phyloP scores from a whole-genome alignment of 2,113 vertebrate species.

The Oncorhynchus clarkii region DNA sequence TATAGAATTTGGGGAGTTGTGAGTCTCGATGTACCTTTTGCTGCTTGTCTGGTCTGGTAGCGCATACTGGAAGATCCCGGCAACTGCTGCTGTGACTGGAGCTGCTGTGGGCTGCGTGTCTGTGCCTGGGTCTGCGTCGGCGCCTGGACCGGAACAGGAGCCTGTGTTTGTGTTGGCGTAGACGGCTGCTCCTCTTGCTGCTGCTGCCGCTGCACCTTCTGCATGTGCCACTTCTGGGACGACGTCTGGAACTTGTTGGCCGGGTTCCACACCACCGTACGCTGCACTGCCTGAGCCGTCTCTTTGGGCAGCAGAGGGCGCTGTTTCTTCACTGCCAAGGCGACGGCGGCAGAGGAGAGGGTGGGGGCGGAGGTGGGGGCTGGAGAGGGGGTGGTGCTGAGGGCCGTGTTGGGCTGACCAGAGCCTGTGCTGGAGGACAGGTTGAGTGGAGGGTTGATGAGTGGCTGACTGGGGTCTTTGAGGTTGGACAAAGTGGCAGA shows the following conservation, averaged over 20 bases:
- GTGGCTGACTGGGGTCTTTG: conserved; percentile 75
- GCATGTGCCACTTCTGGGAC: conserved; percentile 95
- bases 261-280: conserved; percentile 90
- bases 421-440: conserved; percentile 61
- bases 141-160: conserved; percentile 17
- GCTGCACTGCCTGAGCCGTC: conserved; percentile 84
- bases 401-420: conserved; percentile 65
- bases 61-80: conserved; percentile 84
- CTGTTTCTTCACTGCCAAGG: conserved; percentile 87
- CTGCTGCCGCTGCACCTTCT: conserved; percentile 91
- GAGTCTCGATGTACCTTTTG: conserved; percentile 81
- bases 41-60: conserved; percentile 95
- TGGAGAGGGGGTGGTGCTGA: conserved; percentile 63
- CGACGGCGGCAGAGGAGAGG: conserved; percentile 56
- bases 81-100: conserved; percentile 49
- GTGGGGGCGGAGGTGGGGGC: conserved; percentile 65
- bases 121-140: conserved; percentile 51
- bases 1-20: neutral
- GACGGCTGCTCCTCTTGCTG: conserved; percentile 68
- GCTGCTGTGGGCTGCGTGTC: conserved; percentile 35
- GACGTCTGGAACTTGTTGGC: conserved; percentile 92
- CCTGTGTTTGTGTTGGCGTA: conserved; percentile 58
- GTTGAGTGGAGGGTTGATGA: conserved; percentile 66
- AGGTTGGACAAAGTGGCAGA: conserved; percentile 72
- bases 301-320: conserved; percentile 95